Evolutionary conservation across 2,113 vertebrate species (phyloP).

Genomic region (Bos taurus): ARS-UCD2.0 NC_037348.1:56867501-56868000

Average conservation of each 20-base stretch:
- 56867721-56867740: background rate
- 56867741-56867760: background rate
- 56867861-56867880: background rate
- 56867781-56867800: accelerated
- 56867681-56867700: background rate
- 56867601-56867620: background rate
- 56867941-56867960: background rate
- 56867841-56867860: background rate
- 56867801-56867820: too few relatives aligned
- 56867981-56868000: background rate
- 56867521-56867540: background rate
- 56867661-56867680: background rate
- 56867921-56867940: background rate
- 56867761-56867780: background rate
- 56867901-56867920: background rate
- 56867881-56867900: background rate
- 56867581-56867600: background rate
- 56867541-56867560: background rate
- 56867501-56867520: background rate
- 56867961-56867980: background rate
- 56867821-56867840: background rate
- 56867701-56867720: background rate
- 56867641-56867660: background rate
- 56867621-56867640: background rate
- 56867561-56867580: background rate